These are phyloP conservation scores for Monochamus alternatus DNA, from an alignment of 2,888 invertebrate genomes.

Conservation along the genomic window DNA sequence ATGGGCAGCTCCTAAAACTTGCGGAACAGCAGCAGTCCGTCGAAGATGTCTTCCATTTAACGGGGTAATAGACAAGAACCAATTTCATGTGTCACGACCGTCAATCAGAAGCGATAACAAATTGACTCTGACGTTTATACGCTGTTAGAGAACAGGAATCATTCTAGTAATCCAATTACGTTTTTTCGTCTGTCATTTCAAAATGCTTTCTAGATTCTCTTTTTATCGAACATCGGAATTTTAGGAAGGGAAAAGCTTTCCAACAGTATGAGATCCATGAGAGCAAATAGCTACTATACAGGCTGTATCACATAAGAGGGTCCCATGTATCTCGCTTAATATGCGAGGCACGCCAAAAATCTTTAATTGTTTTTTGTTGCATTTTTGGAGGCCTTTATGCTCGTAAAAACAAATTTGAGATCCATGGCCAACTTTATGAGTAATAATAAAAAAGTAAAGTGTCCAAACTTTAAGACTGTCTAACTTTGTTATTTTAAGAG, in stretches of 20 bases:
- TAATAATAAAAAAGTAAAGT: too few relatives aligned
- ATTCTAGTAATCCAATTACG: constrained; percentile 7
- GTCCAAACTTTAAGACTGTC: too few relatives aligned
- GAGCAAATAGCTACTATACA: too few relatives aligned
- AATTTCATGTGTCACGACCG: constrained; percentile 2
- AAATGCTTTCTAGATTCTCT: not conserved
- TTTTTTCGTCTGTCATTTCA: not conserved
- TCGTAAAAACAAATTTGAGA: too few relatives aligned
- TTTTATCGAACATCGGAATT: not conserved
- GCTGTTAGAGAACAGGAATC: not conserved
- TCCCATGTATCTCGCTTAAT: too few relatives aligned
- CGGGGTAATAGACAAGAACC: not conserved
- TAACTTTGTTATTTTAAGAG: too few relatives aligned
- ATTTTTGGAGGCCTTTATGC: too few relatives aligned
- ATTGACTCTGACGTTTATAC: constrained; percentile 6
- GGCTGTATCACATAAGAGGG: too few relatives aligned
- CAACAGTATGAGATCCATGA: too few relatives aligned
- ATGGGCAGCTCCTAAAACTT: not conserved
- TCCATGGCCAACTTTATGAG: too few relatives aligned
- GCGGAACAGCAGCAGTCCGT: not conserved
- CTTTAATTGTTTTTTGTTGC: too few relatives aligned
- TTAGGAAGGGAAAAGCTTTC: not conserved
- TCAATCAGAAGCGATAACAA: not conserved
- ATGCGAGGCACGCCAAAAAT: too few relatives aligned
- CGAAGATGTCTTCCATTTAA: not conserved